A percentile compares a stretch with the other conserved stretches of the same genome.
phyloP scores from a whole-genome alignment of 2,888 invertebrate species.

The Apoda limacodes region DNA sequence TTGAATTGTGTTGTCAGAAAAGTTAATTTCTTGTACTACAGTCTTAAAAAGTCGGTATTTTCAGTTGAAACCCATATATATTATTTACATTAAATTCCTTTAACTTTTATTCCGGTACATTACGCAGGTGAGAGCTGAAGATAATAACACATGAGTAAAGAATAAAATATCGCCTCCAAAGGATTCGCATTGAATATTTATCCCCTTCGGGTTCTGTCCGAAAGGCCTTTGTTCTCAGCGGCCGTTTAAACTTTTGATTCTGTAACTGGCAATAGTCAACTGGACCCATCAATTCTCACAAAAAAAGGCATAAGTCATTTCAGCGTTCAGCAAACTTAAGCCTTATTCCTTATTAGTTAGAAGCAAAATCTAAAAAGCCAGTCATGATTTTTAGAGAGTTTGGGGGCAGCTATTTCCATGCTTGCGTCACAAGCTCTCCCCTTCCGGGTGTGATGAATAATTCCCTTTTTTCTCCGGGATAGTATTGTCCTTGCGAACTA shows the following conservation, averaged over 20 bases:
- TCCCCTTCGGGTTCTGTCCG: constrained; percentile 55
- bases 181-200: constrained; percentile 70
- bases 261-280: constrained; percentile 67
- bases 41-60: constrained; percentile 28
- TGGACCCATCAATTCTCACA: constrained; percentile 54
- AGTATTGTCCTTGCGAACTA: constrained; percentile 66
- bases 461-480: constrained; percentile 64
- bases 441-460: constrained; percentile 71
- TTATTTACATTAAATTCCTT: constrained; percentile 30
- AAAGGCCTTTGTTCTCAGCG: constrained; percentile 62
- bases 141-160: constrained; percentile 51
- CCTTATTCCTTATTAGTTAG: constrained; percentile 20
- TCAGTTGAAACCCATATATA: constrained; percentile 21
- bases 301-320: constrained; percentile 29
- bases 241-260: constrained; percentile 70
- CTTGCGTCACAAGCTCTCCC: constrained; percentile 68
- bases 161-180: constrained; percentile 66
- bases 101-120: constrained; percentile 35
- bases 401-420: constrained; percentile 57
- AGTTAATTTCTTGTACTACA: no score
- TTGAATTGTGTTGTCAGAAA: no score
- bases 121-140: constrained; percentile 55
- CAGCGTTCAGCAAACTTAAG: constrained; percentile 15
- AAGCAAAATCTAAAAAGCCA: constrained; percentile 15
- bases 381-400: constrained; percentile 20